phyloP scores from a whole-genome alignment of 1,140 invertebrate genomes.

The Bombyx mandarina region DNA sequence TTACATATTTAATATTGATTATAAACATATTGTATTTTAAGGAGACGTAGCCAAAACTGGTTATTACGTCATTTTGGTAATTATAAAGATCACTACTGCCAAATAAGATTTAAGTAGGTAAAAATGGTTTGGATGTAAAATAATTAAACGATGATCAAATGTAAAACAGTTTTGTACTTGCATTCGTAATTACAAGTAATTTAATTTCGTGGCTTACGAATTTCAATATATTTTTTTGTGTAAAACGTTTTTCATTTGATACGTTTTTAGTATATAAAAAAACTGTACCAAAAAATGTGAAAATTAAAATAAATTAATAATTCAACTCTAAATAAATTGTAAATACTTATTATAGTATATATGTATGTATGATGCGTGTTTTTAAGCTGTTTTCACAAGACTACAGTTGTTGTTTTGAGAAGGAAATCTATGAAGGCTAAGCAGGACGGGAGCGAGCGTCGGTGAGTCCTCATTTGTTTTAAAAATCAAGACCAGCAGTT shows the following conservation, averaged over 20 bases:
- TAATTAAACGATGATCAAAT: conserved; percentile 34
- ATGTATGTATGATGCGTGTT: conserved; percentile 44
- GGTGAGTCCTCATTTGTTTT: conserved; percentile 9
- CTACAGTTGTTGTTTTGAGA: conserved; percentile 26
- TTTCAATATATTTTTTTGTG: conserved; percentile 12
- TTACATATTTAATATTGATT: conserved; percentile 39
- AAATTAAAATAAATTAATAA: conserved; percentile 26
- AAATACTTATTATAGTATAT: conserved; percentile 48
- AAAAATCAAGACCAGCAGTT: too few relatives aligned
- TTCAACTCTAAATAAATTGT: conserved; percentile 49
- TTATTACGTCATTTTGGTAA: conserved; percentile 35
- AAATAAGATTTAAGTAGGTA: conserved; percentile 58
- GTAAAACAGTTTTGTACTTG: conserved; percentile 42
- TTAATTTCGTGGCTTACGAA: conserved; percentile 19
- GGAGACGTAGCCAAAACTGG: conserved; percentile 41
- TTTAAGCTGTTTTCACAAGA: conserved; percentile 56
- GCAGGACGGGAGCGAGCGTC: conserved; percentile 12
- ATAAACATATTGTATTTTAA: conserved; percentile 37
- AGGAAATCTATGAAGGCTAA: conserved; percentile 21
- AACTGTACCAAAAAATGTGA: conserved; percentile 38
- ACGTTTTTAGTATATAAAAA: conserved; percentile 2
- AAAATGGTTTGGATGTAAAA: conserved; percentile 60
- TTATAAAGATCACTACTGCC: conserved; percentile 54
- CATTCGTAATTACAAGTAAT: conserved; percentile 25
- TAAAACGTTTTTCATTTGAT: conserved; percentile 14